Conservation (phyloP, 2,888 invertebrate genomes). For the Biston betularia region DNA sequence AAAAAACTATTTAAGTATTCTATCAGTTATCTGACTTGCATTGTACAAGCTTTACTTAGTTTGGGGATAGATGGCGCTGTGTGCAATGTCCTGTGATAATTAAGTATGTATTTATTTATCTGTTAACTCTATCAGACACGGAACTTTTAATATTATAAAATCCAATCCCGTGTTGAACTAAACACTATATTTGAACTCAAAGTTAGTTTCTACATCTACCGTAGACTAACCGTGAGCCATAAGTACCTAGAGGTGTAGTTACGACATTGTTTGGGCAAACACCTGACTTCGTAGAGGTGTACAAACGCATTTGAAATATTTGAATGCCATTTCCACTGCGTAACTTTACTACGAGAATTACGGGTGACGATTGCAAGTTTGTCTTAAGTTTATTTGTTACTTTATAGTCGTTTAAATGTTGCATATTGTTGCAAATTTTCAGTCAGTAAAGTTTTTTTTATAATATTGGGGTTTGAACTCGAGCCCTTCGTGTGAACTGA, state of each 20-base stretch:
- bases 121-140: too few relatives aligned
- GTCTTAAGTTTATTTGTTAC: constrained; percentile 7
- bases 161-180: too few relatives aligned
- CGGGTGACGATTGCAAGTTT: constrained; percentile 14
- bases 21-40: too few relatives aligned
- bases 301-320: constrained; percentile 20
- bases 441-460: too few relatives aligned
- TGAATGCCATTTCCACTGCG: constrained; percentile 32
- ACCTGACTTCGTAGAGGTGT: constrained; percentile 24
- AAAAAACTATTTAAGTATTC: too few relatives aligned
- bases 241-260: constrained; percentile 9
- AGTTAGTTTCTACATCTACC: neutral
- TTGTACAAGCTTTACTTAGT: too few relatives aligned
- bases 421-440: constrained; percentile 8
- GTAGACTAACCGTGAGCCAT: constrained; percentile 6
- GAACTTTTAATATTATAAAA: too few relatives aligned
- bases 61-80: too few relatives aligned
- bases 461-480: too few relatives aligned
- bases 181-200: neutral
- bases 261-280: constrained; percentile 30
- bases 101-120: too few relatives aligned
- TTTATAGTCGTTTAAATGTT: constrained; percentile 15
- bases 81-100: too few relatives aligned
- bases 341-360: constrained; percentile 20
- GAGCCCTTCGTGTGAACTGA: too few relatives aligned